phyloP scores from a whole-genome alignment of 2,113 vertebrate genomes.

The Channa argus region DNA sequence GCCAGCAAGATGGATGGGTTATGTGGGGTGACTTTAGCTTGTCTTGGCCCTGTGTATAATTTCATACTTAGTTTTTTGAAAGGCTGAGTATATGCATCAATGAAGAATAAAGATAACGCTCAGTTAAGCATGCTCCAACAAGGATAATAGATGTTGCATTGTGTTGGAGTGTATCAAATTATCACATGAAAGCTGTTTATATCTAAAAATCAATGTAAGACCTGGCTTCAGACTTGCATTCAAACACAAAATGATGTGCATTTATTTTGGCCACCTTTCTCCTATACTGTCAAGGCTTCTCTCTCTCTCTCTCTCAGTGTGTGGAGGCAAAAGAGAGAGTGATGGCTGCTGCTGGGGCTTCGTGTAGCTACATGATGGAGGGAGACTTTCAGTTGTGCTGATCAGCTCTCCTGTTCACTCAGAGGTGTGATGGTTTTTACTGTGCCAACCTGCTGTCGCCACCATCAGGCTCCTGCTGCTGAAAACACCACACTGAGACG shows the following conservation, averaged over 20 bases:
- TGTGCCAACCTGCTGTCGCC: slow-evolving; percentile 68
- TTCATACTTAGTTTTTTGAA: slow-evolving; percentile 76
- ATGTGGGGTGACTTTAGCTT: slow-evolving; percentile 78
- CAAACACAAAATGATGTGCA: slow-evolving; percentile 29
- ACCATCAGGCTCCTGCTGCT: slow-evolving; percentile 36
- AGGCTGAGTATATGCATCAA: slow-evolving; percentile 52
- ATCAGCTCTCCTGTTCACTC: slow-evolving; percentile 77
- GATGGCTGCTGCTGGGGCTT: slow-evolving; percentile 79
- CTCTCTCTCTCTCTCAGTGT: slow-evolving; percentile 1
- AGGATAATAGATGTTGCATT: slow-evolving; percentile 70
- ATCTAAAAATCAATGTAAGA: slow-evolving; percentile 33
- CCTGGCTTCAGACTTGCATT: slow-evolving; percentile 34
- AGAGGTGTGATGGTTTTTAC: slow-evolving; percentile 80
- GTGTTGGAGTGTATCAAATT: slow-evolving; percentile 67
- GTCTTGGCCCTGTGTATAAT: slow-evolving; percentile 78
- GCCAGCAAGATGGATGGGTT: slow-evolving; percentile 86
- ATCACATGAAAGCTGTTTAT: slow-evolving; percentile 64
- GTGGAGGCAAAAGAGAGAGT: slow-evolving; percentile 64
- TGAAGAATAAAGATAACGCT: slow-evolving; percentile 66
- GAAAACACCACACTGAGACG: slow-evolving; percentile 36
- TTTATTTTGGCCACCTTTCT: slow-evolving; percentile 52
- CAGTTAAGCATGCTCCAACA: slow-evolving; percentile 47
- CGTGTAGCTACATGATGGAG: slow-evolving; percentile 79
- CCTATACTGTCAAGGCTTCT: slow-evolving; percentile 33
- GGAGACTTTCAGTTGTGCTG: slow-evolving; percentile 80